Evolutionary conservation across 2,888 invertebrate species (phyloP), one percentile per base, ranked within the genome.

Genomic region (Carterocephalus palaemon): DNA sequence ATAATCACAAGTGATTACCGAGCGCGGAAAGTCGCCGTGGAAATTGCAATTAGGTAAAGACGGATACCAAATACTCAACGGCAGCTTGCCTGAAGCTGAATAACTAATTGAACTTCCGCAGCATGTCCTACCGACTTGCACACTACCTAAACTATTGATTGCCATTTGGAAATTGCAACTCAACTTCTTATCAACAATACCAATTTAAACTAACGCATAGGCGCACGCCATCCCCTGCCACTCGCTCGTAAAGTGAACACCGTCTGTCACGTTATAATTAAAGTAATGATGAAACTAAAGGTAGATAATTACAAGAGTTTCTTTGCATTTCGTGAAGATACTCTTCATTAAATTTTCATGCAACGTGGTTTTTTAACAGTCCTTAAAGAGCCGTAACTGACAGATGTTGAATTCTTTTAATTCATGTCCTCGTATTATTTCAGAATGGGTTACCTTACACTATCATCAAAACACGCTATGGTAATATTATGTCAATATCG

Each of bases 21-120:
- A n/a, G n/a, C n/a, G n/a, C n/a, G n/a, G n/a, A n/a, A n/a, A n/a
- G n/a, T n/a, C n/a, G n/a, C n/a, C n/a, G n/a, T n/a, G n/a, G 29
- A 15, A 29, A 29, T 23, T 15, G 8, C 4, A 3, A 13, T 12
- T 15, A 12, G 15, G 8, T 15, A 24, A 2, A 24, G 24, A 9
- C n/a, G 24, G 26, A 26, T 16, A 13, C 7, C 5, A 17, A 17
- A 16, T 37, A 24, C 23, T 31, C 16, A 17, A 17, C 17, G 17
- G 17, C 6, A 6, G 9, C 9, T 17, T 31, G n/a, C 8, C 9
- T 12, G 22, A 3, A n/a, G 20, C 7, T 33, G 20, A 3, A 17
- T n/a, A n/a, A 19, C 24, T 24, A 36, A 36, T n/a, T 23, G 23
- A 36, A 36, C 36, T 36, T 36, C 23, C 24, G 15, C 16, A 24